phyloP scores from a whole-genome alignment of 2,113 vertebrate genomes.

The Tyto alba region DNA sequence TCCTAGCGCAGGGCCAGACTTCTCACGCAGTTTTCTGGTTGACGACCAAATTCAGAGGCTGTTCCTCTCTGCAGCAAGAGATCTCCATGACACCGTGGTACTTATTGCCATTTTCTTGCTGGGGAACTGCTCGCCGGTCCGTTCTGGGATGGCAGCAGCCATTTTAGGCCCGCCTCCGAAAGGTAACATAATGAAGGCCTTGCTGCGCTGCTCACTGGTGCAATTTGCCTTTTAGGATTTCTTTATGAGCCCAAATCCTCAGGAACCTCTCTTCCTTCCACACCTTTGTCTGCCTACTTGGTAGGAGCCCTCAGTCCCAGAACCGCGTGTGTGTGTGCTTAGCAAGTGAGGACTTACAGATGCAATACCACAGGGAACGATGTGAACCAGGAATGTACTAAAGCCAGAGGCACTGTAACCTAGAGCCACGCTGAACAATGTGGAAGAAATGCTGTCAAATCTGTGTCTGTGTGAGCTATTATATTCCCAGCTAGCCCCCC shows the following conservation, averaged over 20 bases:
- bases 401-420: constrained; percentile 38
- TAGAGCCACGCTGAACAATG: constrained; percentile 9
- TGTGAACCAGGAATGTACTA: neutral
- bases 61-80: neutral
- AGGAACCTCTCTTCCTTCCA: neutral
- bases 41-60: neutral
- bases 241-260: neutral
- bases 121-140: neutral
- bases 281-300: neutral
- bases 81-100: neutral
- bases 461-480: constrained; percentile 37
- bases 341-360: neutral
- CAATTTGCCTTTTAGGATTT: neutral
- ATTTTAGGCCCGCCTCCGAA: neutral
- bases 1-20: neutral
- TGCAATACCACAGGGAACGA: neutral
- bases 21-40: neutral
- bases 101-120: neutral
- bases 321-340: neutral
- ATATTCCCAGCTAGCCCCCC: constrained; percentile 36
- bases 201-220: neutral
- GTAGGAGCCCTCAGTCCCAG: neutral
- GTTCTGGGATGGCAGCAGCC: neutral
- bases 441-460: constrained; percentile 58
- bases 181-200: neutral